Conservation (phyloP, 2,888 invertebrate species). For the Andrena fulva region DNA sequence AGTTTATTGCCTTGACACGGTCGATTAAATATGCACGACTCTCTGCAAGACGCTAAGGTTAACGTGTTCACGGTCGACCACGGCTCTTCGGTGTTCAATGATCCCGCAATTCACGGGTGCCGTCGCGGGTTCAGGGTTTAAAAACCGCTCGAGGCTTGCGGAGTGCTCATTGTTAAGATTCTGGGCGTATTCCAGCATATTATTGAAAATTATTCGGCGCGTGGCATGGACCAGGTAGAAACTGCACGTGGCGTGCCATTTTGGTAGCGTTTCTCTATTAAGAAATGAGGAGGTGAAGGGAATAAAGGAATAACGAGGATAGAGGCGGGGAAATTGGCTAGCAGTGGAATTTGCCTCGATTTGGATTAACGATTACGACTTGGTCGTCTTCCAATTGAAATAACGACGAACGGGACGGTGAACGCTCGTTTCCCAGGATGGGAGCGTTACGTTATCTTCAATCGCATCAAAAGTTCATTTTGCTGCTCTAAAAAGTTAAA, state of each 20-base stretch:
- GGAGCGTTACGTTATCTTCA: constrained; percentile 20
- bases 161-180: neutral
- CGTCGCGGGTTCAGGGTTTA: neutral
- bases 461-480: neutral
- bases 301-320: constrained; percentile 3
- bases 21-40: constrained; percentile 25
- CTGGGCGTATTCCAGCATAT: neutral
- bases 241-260: too few species aligned
- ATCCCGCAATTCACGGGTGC: neutral
- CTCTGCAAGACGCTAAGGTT: constrained; percentile 15
- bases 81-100: constrained; percentile 24
- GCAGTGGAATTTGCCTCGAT: neutral
- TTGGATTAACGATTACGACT: constrained; percentile 13
- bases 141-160: neutral
- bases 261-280: neutral
- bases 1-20: constrained; percentile 16
- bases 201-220: neutral
- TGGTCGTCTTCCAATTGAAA: constrained; percentile 7
- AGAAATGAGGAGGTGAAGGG: neutral
- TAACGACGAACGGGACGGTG: neutral
- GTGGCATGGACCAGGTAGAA: too few species aligned
- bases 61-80: constrained; percentile 34
- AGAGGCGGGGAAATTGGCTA: constrained; percentile 4
- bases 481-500: neutral
- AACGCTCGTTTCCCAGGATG: constrained; percentile 19